phyloP scores from a whole-genome alignment of 2,888 invertebrate genomes.

The Napeogenes sylphis region DNA sequence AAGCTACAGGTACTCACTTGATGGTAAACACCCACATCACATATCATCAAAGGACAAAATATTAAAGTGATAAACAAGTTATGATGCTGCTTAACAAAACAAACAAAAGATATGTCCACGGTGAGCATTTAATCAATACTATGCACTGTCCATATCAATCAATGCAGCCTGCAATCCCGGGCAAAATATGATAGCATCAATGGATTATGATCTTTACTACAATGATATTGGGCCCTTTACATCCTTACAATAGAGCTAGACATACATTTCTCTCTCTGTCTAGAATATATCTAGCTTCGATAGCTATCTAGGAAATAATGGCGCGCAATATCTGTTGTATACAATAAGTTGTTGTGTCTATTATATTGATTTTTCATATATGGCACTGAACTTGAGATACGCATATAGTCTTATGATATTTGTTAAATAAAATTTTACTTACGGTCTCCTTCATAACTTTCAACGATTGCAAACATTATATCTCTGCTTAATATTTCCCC shows the following conservation, averaged over 20 bases:
- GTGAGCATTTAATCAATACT: conserved; percentile 21
- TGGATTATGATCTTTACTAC: conserved; percentile 14
- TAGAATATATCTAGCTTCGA: conserved; percentile 13
- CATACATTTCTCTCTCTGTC: conserved; percentile 12
- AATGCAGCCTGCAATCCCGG: conserved; percentile 25
- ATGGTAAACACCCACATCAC: neutral
- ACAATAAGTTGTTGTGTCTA: conserved; percentile 8
- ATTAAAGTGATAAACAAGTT: neutral
- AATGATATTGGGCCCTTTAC: conserved; percentile 17
- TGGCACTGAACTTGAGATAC: conserved; percentile 3
- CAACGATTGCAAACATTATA: conserved; percentile 54
- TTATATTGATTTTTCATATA: conserved; percentile 1
- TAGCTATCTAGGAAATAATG: conserved; percentile 21
- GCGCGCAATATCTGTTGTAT: conserved; percentile 30
- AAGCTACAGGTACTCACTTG: neutral
- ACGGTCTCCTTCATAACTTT: conserved; percentile 62
- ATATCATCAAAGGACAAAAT: neutral
- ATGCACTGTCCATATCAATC: conserved; percentile 21
- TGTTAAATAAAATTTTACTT: conserved; percentile 41
- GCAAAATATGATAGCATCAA: conserved; percentile 20
- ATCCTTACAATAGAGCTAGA: conserved; percentile 14
- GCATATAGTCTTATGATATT: neutral
- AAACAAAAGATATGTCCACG: neutral
- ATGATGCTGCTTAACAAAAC: conserved; percentile 6
- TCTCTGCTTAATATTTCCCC: conserved; percentile 50